Conservation (phyloP, 37 sponge, comb jelly and placozoan genomes). For the Mnemiopsis leidyi region DNA sequence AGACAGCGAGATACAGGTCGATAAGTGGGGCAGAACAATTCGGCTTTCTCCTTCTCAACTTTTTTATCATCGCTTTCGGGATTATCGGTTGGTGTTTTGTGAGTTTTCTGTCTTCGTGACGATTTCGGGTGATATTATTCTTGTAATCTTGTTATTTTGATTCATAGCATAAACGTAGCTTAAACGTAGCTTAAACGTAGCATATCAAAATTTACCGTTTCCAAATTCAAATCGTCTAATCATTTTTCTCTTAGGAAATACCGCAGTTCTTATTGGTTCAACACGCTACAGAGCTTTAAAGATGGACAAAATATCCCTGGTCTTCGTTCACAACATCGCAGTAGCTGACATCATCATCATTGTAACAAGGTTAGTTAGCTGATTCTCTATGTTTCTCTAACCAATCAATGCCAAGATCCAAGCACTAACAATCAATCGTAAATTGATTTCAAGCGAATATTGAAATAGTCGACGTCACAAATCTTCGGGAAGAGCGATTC, state of each 20-base stretch:
- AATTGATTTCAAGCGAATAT: too few species aligned
- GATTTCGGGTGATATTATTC: too few species aligned
- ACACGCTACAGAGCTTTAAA: not conserved
- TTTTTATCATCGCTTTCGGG: not conserved
- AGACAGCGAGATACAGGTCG: not conserved
- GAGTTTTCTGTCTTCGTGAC: too few species aligned
- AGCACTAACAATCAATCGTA: too few species aligned
- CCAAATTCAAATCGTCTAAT: not conserved
- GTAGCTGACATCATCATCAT: slow-evolving; percentile 7
- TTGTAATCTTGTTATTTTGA: too few species aligned
- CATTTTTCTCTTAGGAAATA: not conserved
- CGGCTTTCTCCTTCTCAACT: not conserved
- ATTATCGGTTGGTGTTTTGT: not conserved
- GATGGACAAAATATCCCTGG: not conserved
- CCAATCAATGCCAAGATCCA: too few species aligned
- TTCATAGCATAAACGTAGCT: too few species aligned
- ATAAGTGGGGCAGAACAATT: not conserved
- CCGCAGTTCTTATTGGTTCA: slow-evolving; percentile 6
- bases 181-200: too few species aligned
- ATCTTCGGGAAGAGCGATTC: too few species aligned
- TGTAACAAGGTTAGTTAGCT: not conserved
- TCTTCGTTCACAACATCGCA: slow-evolving; percentile 11
- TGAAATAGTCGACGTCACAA: too few species aligned
- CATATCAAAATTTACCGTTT: too few species aligned
- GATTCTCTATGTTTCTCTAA: too few species aligned